These are phyloP conservation scores for Eristalinus aeneus DNA, from an alignment of 2,888 invertebrate genomes.

Conservation along the genomic window DNA sequence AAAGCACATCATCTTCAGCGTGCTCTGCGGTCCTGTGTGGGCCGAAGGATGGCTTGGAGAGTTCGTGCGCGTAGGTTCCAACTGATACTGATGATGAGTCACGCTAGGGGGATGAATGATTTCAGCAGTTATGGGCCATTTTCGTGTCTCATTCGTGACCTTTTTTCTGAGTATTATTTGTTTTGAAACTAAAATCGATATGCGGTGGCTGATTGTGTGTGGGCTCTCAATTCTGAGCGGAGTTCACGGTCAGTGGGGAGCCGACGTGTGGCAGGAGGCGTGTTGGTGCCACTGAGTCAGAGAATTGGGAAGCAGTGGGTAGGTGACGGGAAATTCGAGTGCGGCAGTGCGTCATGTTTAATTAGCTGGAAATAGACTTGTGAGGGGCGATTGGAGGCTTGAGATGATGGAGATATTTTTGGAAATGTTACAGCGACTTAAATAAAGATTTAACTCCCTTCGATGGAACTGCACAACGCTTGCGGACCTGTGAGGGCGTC, in stretches of 20 bases:
- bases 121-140: not conserved
- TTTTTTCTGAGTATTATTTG: not conserved
- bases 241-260: slow-evolving; percentile 23
- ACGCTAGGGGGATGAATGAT: not conserved
- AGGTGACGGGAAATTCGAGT: too few species aligned
- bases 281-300: not conserved
- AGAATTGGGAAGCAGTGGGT: too few species aligned
- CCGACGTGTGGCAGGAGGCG: not conserved
- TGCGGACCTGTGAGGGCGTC: too few species aligned
- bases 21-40: not conserved
- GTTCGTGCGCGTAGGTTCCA: slow-evolving; percentile 14
- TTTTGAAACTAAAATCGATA: slow-evolving; percentile 24
- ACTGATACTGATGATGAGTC: slow-evolving; percentile 17
- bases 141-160: slow-evolving; percentile 14
- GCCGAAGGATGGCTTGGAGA: too few species aligned
- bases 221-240: not conserved
- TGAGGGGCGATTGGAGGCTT: too few species aligned
- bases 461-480: too few species aligned
- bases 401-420: not conserved
- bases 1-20: not conserved
- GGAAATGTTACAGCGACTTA: too few species aligned
- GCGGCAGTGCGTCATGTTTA: too few species aligned
- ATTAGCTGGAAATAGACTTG: too few species aligned
- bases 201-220: not conserved
- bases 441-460: too few species aligned